These are phyloP conservation scores for Solen grandis DNA, from an alignment of 1,140 invertebrate species.

Conservation along the genomic window DNA sequence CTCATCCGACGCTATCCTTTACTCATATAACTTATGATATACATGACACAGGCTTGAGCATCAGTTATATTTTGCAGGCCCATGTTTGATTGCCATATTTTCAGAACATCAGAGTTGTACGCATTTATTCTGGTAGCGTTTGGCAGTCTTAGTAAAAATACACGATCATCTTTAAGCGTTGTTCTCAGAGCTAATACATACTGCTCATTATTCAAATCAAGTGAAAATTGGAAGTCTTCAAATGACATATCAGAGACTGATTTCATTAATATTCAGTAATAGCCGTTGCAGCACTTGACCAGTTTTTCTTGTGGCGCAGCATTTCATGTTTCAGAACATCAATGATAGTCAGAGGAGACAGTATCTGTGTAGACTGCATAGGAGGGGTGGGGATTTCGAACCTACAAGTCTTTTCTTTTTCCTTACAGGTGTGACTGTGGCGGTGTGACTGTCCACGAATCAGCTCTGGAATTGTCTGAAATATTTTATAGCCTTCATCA, in stretches of 20 bases:
- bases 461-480: constrained; percentile 1
- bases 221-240: constrained; percentile 7
- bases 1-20: constrained; percentile 56
- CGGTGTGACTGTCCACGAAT: constrained; percentile 12
- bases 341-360: too few species aligned
- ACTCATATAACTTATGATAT: constrained; percentile 54
- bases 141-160: constrained; percentile 14
- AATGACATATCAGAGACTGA: too few species aligned
- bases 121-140: constrained; percentile 32
- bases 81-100: constrained; percentile 36
- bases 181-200: constrained; percentile 23
- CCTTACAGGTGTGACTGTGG: constrained; percentile 8
- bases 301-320: neutral
- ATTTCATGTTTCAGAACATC: neutral
- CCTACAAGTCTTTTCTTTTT: constrained; percentile 25
- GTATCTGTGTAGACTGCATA: neutral
- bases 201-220: constrained; percentile 22
- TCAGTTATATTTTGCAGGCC: constrained; percentile 48
- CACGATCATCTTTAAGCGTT: constrained; percentile 20
- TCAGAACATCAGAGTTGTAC: constrained; percentile 24
- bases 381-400: constrained; percentile 36
- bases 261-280: too few species aligned
- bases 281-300: neutral
- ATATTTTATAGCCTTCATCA: too few species aligned
- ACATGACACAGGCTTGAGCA: too few species aligned